Evolutionary conservation across 2,113 vertebrate species (phyloP).

Genomic region (Porphyrio hochstetteri): DNA sequence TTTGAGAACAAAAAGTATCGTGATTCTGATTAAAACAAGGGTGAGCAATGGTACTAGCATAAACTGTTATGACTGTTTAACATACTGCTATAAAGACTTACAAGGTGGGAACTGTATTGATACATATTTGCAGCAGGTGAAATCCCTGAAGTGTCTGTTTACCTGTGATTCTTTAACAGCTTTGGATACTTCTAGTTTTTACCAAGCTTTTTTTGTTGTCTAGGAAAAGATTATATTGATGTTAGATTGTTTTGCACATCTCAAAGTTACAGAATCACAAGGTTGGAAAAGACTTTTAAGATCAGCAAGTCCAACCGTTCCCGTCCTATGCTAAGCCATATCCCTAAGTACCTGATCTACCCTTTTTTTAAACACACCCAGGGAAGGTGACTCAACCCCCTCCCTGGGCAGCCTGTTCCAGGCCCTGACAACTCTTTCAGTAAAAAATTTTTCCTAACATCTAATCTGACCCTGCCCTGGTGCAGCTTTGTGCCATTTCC

Average conservation of each 20-base stretch:
- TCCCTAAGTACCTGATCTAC: too few relatives aligned
- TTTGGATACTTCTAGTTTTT: not conserved
- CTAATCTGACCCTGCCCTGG: too few relatives aligned
- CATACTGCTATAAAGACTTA: not conserved
- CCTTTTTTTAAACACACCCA: too few relatives aligned
- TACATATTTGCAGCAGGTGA: not conserved
- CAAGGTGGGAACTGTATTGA: not conserved
- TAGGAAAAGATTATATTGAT: not conserved
- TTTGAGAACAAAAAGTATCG: not conserved
- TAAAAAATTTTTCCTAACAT: too few relatives aligned
- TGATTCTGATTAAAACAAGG: not conserved
- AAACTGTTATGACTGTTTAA: not conserved
- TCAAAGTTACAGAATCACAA: not conserved
- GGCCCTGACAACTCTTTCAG: too few relatives aligned
- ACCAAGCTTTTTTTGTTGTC: not conserved
- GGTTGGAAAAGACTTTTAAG: too few relatives aligned
- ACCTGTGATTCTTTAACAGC: not conserved
- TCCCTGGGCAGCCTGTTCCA: too few relatives aligned
- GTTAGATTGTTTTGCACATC: not conserved
- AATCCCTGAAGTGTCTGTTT: not conserved
- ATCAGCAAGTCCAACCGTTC: too few relatives aligned
- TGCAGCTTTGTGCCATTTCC: too few relatives aligned
- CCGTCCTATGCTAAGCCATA: too few relatives aligned
- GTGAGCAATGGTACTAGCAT: not conserved
- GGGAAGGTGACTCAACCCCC: too few relatives aligned